These are phyloP conservation scores for Sebastes taczanowskii DNA, from an alignment of 2,797 vertebrate genomes.

Conservation along the genomic window DNA sequence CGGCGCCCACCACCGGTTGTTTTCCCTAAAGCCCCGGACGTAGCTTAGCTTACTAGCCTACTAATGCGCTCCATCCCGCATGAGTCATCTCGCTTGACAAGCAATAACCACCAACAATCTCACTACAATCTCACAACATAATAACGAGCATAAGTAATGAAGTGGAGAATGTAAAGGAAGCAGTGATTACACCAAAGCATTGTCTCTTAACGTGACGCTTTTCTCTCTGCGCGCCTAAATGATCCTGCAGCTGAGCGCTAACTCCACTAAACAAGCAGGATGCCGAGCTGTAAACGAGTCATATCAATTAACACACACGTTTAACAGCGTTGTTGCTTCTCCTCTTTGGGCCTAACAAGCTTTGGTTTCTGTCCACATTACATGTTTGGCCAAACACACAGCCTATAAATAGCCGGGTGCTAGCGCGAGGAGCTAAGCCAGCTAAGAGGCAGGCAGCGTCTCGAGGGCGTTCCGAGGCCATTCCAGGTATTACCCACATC, in stretches of 20 bases:
- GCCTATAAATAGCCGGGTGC: conserved; percentile 70
- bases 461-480: conserved; percentile 63
- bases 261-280: conserved; percentile 3
- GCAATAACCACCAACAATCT: conserved; percentile 1
- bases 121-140: no score
- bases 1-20: conserved; percentile 44
- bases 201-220: not conserved
- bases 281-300: not conserved
- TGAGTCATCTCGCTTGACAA: conserved; percentile 69
- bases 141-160: not conserved
- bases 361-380: not conserved
- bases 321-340: rapidly evolving
- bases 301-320: not conserved
- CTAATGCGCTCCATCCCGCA: conserved; percentile 64
- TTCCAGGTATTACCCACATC: conserved; percentile 73
- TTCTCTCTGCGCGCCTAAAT: conserved; percentile 75
- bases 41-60: conserved; percentile 35
- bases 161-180: not conserved
- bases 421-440: conserved; percentile 38
- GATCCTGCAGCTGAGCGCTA: conserved; percentile 24
- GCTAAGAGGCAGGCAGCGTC: conserved; percentile 26
- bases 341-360: not conserved
- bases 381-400: conserved; percentile 13
- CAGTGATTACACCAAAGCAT: not conserved
- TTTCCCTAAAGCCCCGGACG: conserved; percentile 21